These are phyloP conservation scores for Ephialtes manifestator DNA, from an alignment of 2,888 invertebrate species.

Conservation along the genomic window DNA sequence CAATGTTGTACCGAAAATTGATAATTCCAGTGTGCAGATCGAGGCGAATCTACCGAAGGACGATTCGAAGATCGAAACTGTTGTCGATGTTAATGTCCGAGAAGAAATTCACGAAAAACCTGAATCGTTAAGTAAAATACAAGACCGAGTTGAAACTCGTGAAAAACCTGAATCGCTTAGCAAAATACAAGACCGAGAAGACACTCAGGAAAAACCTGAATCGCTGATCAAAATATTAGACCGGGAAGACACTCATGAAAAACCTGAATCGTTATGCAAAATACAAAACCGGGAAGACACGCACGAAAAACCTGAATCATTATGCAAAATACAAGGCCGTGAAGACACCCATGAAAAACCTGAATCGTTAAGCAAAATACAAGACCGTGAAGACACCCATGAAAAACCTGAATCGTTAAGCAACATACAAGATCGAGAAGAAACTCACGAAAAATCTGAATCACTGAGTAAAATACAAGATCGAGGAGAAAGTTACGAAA, in stretches of 20 bases:
- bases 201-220: constrained; percentile 5
- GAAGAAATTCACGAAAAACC: constrained; percentile 1
- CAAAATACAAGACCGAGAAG: constrained; percentile 36
- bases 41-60: neutral
- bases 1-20: neutral
- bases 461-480: constrained; percentile 41
- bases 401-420: constrained; percentile 14
- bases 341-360: constrained; percentile 1
- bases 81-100: neutral
- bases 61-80: neutral
- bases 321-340: constrained; percentile 40
- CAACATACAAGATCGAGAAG: constrained; percentile 38
- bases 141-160: neutral
- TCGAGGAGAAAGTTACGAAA: neutral
- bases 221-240: constrained; percentile 40
- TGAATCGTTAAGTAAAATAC: constrained; percentile 32
- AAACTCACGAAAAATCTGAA: constrained; percentile 5
- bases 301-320: constrained; percentile 4
- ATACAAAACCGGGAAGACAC: constrained; percentile 23
- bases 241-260: neutral
- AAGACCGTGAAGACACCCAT: constrained; percentile 7
- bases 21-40: neutral
- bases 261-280: constrained; percentile 26
- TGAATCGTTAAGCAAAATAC: constrained; percentile 30
- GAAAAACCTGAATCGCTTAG: constrained; percentile 16